These are phyloP conservation scores for Gnathonemus echidnorhynchus DNA, from an alignment of 2,113 vertebrate genomes.

Conservation along the genomic window DNA sequence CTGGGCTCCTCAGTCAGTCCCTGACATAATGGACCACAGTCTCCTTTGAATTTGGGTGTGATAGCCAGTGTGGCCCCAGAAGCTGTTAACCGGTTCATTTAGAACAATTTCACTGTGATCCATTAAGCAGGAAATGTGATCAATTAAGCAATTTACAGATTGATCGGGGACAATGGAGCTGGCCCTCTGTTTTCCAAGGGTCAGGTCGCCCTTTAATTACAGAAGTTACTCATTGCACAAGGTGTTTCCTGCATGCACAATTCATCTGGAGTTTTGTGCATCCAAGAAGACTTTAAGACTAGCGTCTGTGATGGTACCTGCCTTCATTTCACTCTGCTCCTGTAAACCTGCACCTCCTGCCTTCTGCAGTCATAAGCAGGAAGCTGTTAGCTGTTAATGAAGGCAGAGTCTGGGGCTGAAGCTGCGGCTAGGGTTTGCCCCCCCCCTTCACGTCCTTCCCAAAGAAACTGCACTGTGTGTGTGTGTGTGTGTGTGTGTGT, in stretches of 20 bases:
- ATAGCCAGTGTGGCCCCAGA: neutral
- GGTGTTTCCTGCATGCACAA: neutral
- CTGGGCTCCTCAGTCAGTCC: neutral
- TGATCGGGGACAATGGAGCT: conserved; percentile 42
- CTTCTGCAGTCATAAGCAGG: neutral
- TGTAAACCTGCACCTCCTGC: neutral
- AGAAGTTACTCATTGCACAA: conserved; percentile 29
- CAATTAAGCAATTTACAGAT: conserved; percentile 47
- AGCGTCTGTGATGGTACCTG: neutral
- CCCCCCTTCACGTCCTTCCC: too few species aligned
- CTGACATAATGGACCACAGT: neutral
- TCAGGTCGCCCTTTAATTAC: conserved; percentile 39
- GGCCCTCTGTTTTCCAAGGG: conserved; percentile 25
- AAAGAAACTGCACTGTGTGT: too few species aligned
- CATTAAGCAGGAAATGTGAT: conserved; percentile 53
- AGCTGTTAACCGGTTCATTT: conserved; percentile 33
- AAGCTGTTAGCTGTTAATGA: neutral
- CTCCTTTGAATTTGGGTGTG: neutral
- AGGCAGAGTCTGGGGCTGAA: neutral
- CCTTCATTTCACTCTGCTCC: neutral
- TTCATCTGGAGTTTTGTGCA: neutral
- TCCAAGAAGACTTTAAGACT: neutral
- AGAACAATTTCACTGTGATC: conserved; percentile 46
- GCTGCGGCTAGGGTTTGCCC: too few species aligned
- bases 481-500: too few species aligned